These are phyloP conservation scores for Protobothrops mucrosquamatus DNA, from an alignment of 2,113 vertebrate species.

Conservation along the genomic window DNA sequence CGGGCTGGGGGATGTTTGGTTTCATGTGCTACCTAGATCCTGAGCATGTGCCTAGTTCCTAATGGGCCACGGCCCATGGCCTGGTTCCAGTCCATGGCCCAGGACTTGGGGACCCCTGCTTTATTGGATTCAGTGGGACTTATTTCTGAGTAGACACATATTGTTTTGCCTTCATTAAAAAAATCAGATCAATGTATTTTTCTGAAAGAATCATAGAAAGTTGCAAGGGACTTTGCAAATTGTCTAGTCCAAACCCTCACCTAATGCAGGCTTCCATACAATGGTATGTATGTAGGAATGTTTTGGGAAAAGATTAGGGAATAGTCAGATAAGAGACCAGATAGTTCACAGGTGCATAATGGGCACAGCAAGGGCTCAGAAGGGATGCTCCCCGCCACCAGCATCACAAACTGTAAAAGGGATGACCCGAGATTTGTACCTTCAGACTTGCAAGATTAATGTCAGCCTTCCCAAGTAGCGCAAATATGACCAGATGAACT, in stretches of 20 bases:
- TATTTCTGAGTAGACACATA: not conserved
- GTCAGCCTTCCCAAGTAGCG: not conserved
- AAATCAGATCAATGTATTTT: not conserved
- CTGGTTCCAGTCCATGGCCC: no score
- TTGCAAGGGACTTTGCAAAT: not conserved
- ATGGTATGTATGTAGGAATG: not conserved
- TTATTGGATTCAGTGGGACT: not conserved
- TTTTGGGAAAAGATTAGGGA: not conserved
- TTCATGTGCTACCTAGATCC: no score
- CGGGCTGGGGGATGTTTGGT: no score
- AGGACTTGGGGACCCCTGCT: not conserved
- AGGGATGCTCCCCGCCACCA: not conserved
- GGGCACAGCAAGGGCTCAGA: not conserved
- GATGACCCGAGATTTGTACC: not conserved
- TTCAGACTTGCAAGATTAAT: not conserved
- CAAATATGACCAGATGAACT: no score
- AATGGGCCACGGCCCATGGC: no score
- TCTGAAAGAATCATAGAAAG: not conserved
- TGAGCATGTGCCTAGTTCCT: no score
- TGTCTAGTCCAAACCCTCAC: not conserved
- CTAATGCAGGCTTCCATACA: not conserved
- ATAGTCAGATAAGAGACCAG: not conserved
- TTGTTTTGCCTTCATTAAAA: not conserved
- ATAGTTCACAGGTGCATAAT: not conserved
- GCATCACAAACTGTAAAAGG: not conserved